A percentile compares a stretch with the other conserved stretches of the same genome.
These are phyloP conservation scores for Meteorus sp. DNA, from an alignment of 1,140 invertebrate genomes.

Conservation along the genomic window DNA sequence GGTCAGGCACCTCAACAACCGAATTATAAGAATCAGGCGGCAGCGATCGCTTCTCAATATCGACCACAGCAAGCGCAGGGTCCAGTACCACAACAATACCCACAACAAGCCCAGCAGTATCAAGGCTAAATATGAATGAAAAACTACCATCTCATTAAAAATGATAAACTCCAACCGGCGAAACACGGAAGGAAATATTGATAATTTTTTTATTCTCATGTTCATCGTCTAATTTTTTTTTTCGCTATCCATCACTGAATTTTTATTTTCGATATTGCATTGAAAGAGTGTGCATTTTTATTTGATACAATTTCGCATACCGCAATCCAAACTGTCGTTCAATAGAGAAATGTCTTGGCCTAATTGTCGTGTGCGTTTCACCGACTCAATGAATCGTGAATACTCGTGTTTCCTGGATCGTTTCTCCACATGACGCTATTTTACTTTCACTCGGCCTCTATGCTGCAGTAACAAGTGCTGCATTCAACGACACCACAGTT, in stretches of 20 bases:
- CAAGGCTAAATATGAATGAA: conserved; percentile 20
- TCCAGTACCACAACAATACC: conserved; percentile 27
- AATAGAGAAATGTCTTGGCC: no score
- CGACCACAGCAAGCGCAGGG: conserved; percentile 24
- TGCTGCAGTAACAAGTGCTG: conserved; percentile 7
- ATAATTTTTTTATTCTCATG: no score
- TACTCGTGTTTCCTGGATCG: conserved; percentile 23
- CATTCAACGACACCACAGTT: conserved; percentile 4
- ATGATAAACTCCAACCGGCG: no score
- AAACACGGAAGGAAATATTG: no score
- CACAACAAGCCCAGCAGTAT: conserved; percentile 33
- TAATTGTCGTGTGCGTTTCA: conserved; percentile 23
- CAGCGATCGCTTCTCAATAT: conserved; percentile 28
- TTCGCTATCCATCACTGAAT: no score
- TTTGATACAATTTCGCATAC: no score
- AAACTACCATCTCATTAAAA: not conserved
- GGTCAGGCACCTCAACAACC: conserved; percentile 37
- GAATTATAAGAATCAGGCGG: conserved; percentile 32
- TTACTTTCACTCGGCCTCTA: conserved; percentile 25
- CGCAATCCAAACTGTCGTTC: no score
- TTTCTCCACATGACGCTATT: conserved; percentile 22
- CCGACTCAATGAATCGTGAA: conserved; percentile 23
- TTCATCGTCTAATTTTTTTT: no score
- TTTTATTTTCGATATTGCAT: no score
- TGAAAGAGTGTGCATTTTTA: no score